Base-by-base conservation (phyloP, 2,888 invertebrate genomes). In the Drosophila borborema region DNA sequence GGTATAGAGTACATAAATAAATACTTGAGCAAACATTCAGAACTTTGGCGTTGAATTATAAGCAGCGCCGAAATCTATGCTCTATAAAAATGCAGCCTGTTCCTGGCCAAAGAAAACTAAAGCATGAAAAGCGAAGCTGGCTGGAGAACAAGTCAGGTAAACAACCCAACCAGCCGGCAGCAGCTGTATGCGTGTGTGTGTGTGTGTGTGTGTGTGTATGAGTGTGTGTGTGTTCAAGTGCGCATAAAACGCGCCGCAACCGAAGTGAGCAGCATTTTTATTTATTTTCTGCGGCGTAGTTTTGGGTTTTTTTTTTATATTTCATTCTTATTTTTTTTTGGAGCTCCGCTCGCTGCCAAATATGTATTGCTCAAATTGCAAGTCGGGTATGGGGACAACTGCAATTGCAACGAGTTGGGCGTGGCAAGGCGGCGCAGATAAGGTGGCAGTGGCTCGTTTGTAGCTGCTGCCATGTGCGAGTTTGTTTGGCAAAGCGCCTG, bases 401-500 rank as follows among this genome's bases (percentile, higher is more conserved):
- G 64, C 64, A 55, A 71, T 69, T 75, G 84, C 81, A 78, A 75
- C 74, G 63, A 73, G 72, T 16, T 72, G 79, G 84, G 81, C 81
- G 84, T 84, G 84, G 60, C 81, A n/a, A 10, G 68, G 68, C 70
- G 56, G 40, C 65, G 64, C 48, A 72, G 81, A 82, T 82, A 82
- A 77, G 77, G 74, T 68, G 74, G 65, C 67, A 72, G 53, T 72
- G 67, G 60, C 73, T 77, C 85, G 77, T 79, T 84, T 89, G 82
- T 76, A 84, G 64, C 49, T 63, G 31, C 20, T 64, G 72, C 69
- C 58, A 53, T 28, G 63, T 68, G 65, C 77, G 68, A 77, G 85
- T 85, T 89, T 89, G 85, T 85, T 85, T 82, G 87, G 89, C 87
- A 89, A 86, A 86, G 90, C 85, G 85, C 85, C 90, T 89, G 88